Evolutionary conservation across 2,888 invertebrate genomes (phyloP), one percentile per base, ranked within the genome.

Genomic region (Pheosia gnoma): DNA sequence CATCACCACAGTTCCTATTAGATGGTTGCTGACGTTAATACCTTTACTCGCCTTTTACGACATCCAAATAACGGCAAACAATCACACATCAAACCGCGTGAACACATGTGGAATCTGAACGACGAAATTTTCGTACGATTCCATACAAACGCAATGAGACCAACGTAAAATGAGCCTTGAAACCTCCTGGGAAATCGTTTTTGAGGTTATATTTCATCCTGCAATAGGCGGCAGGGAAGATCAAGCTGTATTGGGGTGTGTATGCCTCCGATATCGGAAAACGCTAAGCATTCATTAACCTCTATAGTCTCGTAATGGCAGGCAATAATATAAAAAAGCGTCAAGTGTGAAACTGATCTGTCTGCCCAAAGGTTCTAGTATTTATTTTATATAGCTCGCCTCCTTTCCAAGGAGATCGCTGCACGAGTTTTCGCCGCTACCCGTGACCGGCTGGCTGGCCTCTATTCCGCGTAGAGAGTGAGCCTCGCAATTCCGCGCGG

Each of bases 221-320:
- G 9, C 38, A 6, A 51, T 11, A 25, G 41, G 36, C 39, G 36
- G 25, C 41, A 1, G 13, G n/a, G 9, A 7, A 57, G 60, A 13
- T 57, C 60, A 52, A 13, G 43, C 10, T 52, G 52, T 45, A 10
- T 51, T 60, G 39, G 57, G n/a, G n/a, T 25, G 5, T 41, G 45
- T 58, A 41, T 4, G 11, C 6, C 49, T 2, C 10, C 25, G 49
- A 52, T 61, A 61, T 61, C 55, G 58, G 55, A 59, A 61, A 61
- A 61, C 58, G 37, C 13, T 61, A 55, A 59, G 41, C 58, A 56
- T 53, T 55, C 49, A 52, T 49, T 55, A 58, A 56, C 54, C 58
- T 36, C 43, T 58, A 58, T 5, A 53, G 10, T 38, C 37, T 3
- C 25, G 37, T 51, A 56, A 61, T 54, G 7, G 57, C n/a, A 25